phyloP scores from a whole-genome alignment of 2,797 vertebrate genomes.

The Thalassophryne amazonica region DNA sequence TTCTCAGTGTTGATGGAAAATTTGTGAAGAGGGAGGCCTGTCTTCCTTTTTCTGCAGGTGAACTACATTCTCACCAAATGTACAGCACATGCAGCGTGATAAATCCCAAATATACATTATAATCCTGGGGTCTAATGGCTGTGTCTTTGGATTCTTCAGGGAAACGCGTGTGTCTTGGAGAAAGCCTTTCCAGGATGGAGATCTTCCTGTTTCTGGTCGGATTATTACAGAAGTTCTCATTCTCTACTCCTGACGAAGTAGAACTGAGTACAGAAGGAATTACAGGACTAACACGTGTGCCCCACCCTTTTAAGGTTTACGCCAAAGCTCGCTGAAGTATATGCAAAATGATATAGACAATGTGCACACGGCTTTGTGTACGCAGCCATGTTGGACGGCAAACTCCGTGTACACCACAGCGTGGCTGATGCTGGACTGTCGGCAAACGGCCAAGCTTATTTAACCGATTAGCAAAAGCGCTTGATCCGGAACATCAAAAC shows the following conservation, averaged over 20 bases:
- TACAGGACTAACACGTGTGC: slow-evolving; percentile 63
- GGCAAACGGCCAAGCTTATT: no score
- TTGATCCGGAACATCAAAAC: no score
- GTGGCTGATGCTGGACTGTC: no score
- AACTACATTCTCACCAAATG: neutral
- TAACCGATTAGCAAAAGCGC: no score
- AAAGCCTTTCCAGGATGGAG: slow-evolving; percentile 78
- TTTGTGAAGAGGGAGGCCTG: slow-evolving; percentile 79
- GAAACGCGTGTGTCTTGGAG: slow-evolving; percentile 79
- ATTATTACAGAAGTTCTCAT: slow-evolving; percentile 82
- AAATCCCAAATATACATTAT: neutral
- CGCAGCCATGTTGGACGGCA: no score
- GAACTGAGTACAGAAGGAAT: slow-evolving; percentile 55
- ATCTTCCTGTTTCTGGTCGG: slow-evolving; percentile 72
- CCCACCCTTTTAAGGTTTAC: slow-evolving; percentile 67
- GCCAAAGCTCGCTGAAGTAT: slow-evolving; percentile 59
- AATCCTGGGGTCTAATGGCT: neutral
- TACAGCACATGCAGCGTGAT: neutral
- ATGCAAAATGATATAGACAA: no score
- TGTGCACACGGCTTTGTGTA: no score
- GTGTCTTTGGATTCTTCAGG: slow-evolving; percentile 62
- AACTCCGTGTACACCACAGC: no score
- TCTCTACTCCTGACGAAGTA: slow-evolving; percentile 59
- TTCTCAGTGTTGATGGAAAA: slow-evolving; percentile 78
- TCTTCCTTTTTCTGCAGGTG: slow-evolving; percentile 84